Percentiles rank a stretch among this genome's conserved stretches.
Evolutionary conservation across 2,797 vertebrate species (phyloP).

Genomic region (Micrastur ruficollis): DNA sequence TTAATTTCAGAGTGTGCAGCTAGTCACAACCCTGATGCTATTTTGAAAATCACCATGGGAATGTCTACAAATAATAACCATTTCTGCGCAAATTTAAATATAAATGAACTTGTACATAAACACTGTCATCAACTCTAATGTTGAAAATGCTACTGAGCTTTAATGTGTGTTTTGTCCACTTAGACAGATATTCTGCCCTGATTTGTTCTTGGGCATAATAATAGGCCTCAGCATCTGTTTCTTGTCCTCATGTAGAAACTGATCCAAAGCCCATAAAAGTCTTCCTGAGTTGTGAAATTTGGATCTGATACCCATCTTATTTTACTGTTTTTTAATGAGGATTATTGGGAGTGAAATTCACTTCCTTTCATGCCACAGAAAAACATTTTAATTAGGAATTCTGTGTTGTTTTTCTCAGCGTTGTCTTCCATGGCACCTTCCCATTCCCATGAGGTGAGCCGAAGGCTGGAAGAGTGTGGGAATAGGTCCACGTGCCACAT

Average conservation of each 20-base stretch:
- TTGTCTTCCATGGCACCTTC: not conserved
- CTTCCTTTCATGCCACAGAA: not conserved
- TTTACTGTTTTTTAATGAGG: not conserved
- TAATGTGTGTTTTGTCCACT: conserved; percentile 17
- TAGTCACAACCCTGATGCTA: not conserved
- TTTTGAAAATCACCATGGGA: conserved; percentile 20
- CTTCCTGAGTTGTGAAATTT: not conserved
- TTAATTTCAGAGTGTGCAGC: not conserved
- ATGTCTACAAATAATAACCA: conserved; percentile 15
- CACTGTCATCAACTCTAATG: not conserved
- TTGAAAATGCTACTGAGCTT: not conserved
- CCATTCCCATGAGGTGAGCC: not conserved
- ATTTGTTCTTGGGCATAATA: not conserved
- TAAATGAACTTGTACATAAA: conserved; percentile 1
- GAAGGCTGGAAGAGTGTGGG: not conserved
- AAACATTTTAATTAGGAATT: not conserved
- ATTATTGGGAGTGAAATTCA: not conserved
- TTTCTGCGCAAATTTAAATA: conserved; percentile 12
- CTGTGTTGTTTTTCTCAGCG: not conserved
- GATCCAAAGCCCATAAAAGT: not conserved
- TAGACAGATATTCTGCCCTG: not conserved
- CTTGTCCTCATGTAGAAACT: not conserved
- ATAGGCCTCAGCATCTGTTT: not conserved
- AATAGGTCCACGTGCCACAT: not conserved
- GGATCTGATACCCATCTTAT: not conserved